Evolutionary conservation across 1,140 invertebrate species (phyloP), one percentile per base, ranked within the genome.

Genomic region (Apis laboriosa): DNA sequence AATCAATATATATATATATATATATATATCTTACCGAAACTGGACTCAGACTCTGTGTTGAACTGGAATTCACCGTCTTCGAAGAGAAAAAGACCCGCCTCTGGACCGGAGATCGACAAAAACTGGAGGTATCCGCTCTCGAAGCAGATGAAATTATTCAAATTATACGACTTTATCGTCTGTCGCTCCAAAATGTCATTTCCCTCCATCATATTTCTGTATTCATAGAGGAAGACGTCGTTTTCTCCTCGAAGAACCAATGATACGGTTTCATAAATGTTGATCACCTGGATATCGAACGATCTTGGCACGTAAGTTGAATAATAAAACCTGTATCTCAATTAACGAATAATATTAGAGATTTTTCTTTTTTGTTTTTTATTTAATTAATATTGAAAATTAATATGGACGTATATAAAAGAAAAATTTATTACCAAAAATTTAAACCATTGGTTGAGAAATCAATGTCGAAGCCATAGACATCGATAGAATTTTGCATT

Each of bases 51-150:
- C n/a, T 82, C 24, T 0, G 56, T 9, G 58, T 89, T 89, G 56
- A 87, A 74, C 15, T 85, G 67, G 61, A 90, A 86, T 49, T 88
- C 72, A 58, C 84, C 84, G n/a, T 88, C 79, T 51, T 56, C 76
- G 9, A 68, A 90, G 77, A 74, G 68, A 68, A 90, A 90, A n/a
- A 93, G 85, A 8, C 76, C 85, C 19, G 80, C 24, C 77, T 90
- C 77, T 1, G 63, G 58, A 19, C 91, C 92, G 9, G 90, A 90
- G n/a, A 85, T 86, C 9, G 84, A 87, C 15, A 93, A 19, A 66
- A 92, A 92, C 49, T 86, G 66, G 3, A 88, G 79, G 15, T 91
- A 86, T 11, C 92, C 90, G 73, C 89, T 93, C 66, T 92, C 84
- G 53, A 93, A 93, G 58, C 89, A 92, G 11, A 90, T 73, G 1